Percentiles rank a stretch among this genome's conserved stretches.
phyloP scores from a whole-genome alignment of 2,888 invertebrate genomes.

The Portevinia maculata region DNA sequence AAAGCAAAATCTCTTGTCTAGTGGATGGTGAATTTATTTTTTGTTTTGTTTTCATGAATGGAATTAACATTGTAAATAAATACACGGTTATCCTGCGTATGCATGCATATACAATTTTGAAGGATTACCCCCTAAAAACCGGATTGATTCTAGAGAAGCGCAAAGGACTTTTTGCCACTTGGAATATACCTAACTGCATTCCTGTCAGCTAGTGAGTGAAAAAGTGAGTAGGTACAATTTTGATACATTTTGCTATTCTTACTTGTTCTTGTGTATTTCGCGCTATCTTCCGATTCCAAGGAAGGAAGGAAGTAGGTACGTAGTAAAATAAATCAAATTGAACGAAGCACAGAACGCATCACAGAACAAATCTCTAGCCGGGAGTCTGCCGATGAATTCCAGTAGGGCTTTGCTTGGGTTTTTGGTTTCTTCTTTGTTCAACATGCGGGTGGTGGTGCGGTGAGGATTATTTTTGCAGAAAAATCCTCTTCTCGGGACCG shows the following conservation, averaged over 20 bases:
- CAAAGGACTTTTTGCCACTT: conserved; percentile 30
- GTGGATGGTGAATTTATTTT: conserved; percentile 20
- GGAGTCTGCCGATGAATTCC: conserved; percentile 3
- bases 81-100: conserved; percentile 48
- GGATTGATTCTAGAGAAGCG: conserved; percentile 45
- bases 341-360: conserved; percentile 43
- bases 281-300: conserved; percentile 3
- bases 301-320: conserved; percentile 9
- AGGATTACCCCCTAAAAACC: conserved; percentile 57
- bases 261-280: not conserved
- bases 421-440: not conserved
- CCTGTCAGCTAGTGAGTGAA: conserved; percentile 37
- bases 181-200: conserved; percentile 35
- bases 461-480: conserved; percentile 37
- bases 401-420: not conserved
- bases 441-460: not conserved
- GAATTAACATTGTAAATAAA: conserved; percentile 52
- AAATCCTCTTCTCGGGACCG: conserved; percentile 57
- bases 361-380: not conserved
- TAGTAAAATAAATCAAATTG: conserved; percentile 53
- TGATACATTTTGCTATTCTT: not conserved
- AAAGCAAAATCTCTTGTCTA: conserved; percentile 39
- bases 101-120: conserved; percentile 50
- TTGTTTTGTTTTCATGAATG: conserved; percentile 56
- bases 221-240: conserved; percentile 41